Conservation (phyloP, 2,113 vertebrate genomes). For the Scolopax mira region DNA sequence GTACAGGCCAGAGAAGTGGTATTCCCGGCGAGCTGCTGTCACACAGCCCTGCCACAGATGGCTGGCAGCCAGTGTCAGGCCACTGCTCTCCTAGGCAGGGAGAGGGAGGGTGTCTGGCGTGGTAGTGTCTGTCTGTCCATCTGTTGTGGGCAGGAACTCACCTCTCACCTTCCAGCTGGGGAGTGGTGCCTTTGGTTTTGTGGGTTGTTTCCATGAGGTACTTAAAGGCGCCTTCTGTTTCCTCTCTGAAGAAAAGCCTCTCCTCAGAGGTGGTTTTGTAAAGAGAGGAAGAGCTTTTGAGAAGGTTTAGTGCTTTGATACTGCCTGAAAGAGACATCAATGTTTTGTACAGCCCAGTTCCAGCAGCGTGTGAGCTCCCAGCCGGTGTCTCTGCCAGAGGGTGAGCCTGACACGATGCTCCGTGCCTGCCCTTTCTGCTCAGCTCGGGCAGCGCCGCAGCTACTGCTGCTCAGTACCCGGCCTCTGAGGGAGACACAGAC, state of each 20-base stretch:
- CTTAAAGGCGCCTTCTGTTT: not conserved
- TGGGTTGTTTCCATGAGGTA: not conserved
- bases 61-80: fast-evolving
- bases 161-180: fast-evolving
- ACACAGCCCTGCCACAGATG: too few species aligned
- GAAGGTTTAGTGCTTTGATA: not conserved
- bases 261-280: not conserved
- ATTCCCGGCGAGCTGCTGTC: not conserved
- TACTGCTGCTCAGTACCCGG: too few species aligned
- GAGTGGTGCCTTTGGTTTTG: not conserved
- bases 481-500: not conserved
- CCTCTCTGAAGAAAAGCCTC: not conserved
- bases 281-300: not conserved
- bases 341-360: fast-evolving
- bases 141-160: not conserved
- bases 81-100: not conserved
- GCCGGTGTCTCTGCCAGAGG: not conserved
- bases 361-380: fast-evolving
- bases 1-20: not conserved
- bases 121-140: fast-evolving
- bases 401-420: not conserved
- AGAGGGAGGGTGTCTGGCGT: too few species aligned
- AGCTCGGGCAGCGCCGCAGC: not conserved
- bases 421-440: not conserved
- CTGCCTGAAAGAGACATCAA: not conserved